phyloP scores from a whole-genome alignment of 2,888 invertebrate species.

The Caenorhabditis panamensis region DNA sequence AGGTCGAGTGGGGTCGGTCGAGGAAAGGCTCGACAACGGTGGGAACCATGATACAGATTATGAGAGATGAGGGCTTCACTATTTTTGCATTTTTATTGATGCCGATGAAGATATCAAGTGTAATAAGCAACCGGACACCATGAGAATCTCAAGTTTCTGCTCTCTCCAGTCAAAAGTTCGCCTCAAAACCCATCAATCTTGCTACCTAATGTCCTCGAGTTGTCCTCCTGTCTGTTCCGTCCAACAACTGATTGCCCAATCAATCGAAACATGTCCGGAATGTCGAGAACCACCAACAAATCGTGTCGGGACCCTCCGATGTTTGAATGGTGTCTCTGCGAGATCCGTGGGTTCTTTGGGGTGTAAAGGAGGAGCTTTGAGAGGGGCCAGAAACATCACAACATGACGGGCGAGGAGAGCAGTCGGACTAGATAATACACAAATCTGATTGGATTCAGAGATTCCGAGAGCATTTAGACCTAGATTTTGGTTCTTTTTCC shows the following conservation, averaged over 20 bases:
- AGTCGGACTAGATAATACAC: constrained; percentile 6
- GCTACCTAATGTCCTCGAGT: background rate
- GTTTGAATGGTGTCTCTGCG: background rate
- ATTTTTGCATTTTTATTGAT: constrained; percentile 3
- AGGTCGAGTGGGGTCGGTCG: constrained; percentile 42
- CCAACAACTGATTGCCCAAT: constrained; percentile 50
- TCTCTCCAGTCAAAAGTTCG: background rate
- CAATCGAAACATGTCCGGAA: constrained; percentile 52
- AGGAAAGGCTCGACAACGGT: constrained; percentile 44
- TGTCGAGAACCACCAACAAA: constrained; percentile 32
- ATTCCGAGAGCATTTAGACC: background rate
- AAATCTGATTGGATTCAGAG: constrained; percentile 1
- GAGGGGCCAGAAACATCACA: constrained; percentile 45
- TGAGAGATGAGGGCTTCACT: constrained; percentile 49
- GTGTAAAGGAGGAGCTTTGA: constrained; percentile 39
- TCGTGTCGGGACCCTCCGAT: background rate
- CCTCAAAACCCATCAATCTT: constrained; percentile 13
- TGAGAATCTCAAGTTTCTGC: background rate
- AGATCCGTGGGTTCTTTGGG: no score
- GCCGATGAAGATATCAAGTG: background rate
- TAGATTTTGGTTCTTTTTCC: background rate
- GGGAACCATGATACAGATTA: constrained; percentile 59
- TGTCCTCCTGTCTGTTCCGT: background rate
- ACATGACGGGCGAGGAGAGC: constrained; percentile 30
- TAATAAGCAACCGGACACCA: background rate